Percentiles rank a stretch among this genome's conserved stretches.
Conservation (phyloP, 2,113 vertebrate genomes). For the Leptobrachium leishanense region DNA sequence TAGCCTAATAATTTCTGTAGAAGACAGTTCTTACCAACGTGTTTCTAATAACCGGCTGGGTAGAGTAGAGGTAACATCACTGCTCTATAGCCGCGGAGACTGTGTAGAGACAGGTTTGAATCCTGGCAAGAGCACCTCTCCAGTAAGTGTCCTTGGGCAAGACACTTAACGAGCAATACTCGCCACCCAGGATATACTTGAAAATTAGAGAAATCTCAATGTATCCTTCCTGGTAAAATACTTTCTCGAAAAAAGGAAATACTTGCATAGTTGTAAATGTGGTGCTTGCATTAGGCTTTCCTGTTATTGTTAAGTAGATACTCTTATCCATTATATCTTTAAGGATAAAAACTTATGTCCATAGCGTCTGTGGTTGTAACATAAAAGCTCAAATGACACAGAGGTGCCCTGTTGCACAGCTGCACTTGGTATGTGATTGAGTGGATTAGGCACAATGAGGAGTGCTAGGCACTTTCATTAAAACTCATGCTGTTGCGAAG, state of each 20-base stretch:
- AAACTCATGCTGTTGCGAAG: constrained; percentile 13
- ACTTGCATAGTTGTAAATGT: constrained; percentile 7
- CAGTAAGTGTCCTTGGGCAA: too few species aligned
- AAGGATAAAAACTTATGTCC: constrained; percentile 19
- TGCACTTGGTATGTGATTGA: constrained; percentile 20
- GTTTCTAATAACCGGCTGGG: constrained; percentile 33
- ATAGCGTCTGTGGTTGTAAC: constrained; percentile 28
- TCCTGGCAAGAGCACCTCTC: too few species aligned
- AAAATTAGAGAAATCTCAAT: too few species aligned
- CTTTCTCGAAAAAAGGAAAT: not conserved
- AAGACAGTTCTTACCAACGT: not conserved
- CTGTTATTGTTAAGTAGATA: constrained; percentile 24
- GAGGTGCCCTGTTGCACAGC: constrained; percentile 37
- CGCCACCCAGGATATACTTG: too few species aligned
- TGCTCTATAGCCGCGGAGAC: too few species aligned
- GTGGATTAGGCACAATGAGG: constrained; percentile 16
- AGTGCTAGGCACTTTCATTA: constrained; percentile 19
- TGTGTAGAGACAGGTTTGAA: too few species aligned
- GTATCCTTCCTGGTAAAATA: too few species aligned
- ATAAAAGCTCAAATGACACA: constrained; percentile 37
- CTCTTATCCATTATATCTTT: constrained; percentile 1
- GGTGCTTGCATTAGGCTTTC: not conserved
- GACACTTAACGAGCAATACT: too few species aligned
- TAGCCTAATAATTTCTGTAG: constrained; percentile 22
- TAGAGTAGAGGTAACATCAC: too few species aligned